These are phyloP conservation scores for Cacoxenus indagator DNA, from an alignment of 2,888 invertebrate species.

Conservation along the genomic window DNA sequence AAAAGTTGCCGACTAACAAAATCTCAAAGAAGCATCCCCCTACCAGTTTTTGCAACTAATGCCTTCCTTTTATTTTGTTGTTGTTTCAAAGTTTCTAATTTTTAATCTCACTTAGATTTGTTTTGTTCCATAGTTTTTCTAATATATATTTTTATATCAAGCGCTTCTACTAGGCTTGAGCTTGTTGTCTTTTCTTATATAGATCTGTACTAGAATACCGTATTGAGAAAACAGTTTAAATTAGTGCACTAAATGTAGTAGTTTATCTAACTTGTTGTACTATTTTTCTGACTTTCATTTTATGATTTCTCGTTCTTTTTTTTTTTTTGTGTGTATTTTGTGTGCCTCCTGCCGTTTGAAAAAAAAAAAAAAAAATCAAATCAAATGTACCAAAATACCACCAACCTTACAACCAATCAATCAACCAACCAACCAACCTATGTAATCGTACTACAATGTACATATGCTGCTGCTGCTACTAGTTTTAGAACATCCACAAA, in stretches of 20 bases:
- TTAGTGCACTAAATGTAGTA: background rate
- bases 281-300: background rate
- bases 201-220: too few relatives aligned
- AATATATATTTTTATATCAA: too few relatives aligned
- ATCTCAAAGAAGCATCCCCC: background rate
- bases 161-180: too few relatives aligned
- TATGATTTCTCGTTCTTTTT: background rate
- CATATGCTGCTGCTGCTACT: constrained; percentile 28
- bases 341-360: background rate
- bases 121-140: too few relatives aligned
- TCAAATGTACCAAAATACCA: background rate
- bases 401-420: background rate
- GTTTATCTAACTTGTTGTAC: background rate
- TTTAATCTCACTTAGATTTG: constrained; percentile 15
- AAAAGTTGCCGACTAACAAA: constrained; percentile 7
- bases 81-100: constrained; percentile 27
- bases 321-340: background rate
- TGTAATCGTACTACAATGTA: background rate
- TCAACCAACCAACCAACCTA: background rate
- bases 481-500: constrained; percentile 65
- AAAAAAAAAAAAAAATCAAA: constrained; percentile 4
- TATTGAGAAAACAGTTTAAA: background rate
- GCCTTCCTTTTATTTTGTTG: constrained; percentile 3
- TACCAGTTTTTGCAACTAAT: constrained; percentile 1
- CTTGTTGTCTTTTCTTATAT: too few relatives aligned